Evolutionary conservation across 2,113 vertebrate species (phyloP), one percentile per base, ranked within the genome.

Genomic region (Myanophis thanlyinensis): DNA sequence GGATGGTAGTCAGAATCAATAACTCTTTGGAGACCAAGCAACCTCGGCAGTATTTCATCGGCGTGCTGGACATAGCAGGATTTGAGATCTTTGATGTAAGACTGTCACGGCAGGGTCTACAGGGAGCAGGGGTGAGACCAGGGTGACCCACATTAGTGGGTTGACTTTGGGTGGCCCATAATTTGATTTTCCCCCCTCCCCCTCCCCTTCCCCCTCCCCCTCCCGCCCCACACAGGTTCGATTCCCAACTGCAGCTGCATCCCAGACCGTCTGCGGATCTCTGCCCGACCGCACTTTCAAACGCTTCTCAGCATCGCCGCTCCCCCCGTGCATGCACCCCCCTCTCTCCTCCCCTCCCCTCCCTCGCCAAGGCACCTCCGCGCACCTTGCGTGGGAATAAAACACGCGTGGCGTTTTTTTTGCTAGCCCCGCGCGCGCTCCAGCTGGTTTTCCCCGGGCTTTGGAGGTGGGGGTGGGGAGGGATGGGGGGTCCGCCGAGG

Each of bases 11-110:
- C 0, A 96, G 97, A 86, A 98, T 98, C 96, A 98, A 98, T 6
- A 97, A 97, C 93, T 97, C 98, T 0, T 95, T 98, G 94, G 98
- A 98, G 96, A 98, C 98, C 94, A 98, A 97, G 94, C 98, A 98
- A 94, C 98, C 98, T 0, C 96, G 98, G 4, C 98, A 99, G 93
- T 98, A 97, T 97, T 99, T 98, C 97, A 99, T 99, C 49, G 99
- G 99, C 5, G 98, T 99, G 87, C 90, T 99, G 95, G 98, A 99
- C 95, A 99, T 99, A 11, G 97, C 97, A 0, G 97, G 97, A 90
- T 98, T 98, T 0, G 97, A 98, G 96, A 98, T 98, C 95, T 97
- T 97, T 0, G 97, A 98, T 0, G 97, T 98, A 94, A 97, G 97
- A 93, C 3, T 0, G 3, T 20, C 3, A 5, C 35, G 1, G 23